Evolutionary conservation across 2,113 vertebrate species (phyloP).

Genomic region (Pseudorectes ferrugineus): DNA sequence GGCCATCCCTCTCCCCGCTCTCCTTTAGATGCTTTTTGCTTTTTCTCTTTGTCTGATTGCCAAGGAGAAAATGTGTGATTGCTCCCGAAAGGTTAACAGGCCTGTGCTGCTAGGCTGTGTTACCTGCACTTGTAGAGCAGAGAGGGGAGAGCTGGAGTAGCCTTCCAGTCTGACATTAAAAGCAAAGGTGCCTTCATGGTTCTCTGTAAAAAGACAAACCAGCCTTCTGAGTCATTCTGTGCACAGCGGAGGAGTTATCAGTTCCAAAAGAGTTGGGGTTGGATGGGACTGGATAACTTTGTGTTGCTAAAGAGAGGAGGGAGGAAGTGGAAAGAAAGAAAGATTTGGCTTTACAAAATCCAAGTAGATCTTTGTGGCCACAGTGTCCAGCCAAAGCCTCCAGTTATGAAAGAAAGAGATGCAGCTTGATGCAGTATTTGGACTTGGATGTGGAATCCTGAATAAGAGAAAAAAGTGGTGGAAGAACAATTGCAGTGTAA

Average conservation of each 20-base stretch:
- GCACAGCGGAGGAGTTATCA: neutral
- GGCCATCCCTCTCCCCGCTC: neutral
- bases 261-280: neutral
- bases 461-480: neutral
- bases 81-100: neutral
- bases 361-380: neutral
- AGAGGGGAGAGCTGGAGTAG: neutral
- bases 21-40: neutral
- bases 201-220: neutral
- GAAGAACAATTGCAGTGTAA: neutral
- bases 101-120: neutral
- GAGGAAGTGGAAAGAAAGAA: neutral
- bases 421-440: neutral
- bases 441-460: neutral
- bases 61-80: neutral
- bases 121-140: neutral
- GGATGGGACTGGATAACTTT: neutral
- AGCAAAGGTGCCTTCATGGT: neutral
- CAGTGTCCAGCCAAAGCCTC: neutral
- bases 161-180: neutral
- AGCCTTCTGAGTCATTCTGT: neutral
- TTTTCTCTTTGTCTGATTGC: neutral
- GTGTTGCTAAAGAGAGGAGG: neutral
- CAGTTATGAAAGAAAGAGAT: neutral
- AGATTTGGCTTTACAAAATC: neutral